These are phyloP conservation scores for Altica lythri DNA, from an alignment of 2,888 invertebrate genomes.

Conservation along the genomic window DNA sequence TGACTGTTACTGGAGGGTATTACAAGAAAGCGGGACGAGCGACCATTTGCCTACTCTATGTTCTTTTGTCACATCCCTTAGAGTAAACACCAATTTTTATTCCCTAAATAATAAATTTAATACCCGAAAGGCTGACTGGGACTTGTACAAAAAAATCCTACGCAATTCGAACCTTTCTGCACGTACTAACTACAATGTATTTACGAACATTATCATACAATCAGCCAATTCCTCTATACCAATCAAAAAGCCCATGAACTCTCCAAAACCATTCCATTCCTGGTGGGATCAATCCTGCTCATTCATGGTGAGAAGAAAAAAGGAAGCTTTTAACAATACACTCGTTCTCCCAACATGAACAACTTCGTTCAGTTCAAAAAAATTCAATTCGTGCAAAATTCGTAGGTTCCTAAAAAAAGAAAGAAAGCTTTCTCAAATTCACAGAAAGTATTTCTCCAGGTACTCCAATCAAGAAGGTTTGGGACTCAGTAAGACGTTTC, in stretches of 20 bases:
- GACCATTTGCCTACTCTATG: constrained; percentile 2
- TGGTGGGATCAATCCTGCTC: not conserved
- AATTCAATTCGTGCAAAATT: not conserved
- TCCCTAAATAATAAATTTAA: not conserved
- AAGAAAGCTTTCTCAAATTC: not conserved
- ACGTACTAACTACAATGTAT: too few species aligned
- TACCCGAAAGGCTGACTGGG: too few species aligned
- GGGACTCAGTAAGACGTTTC: too few species aligned
- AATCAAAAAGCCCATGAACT: too few species aligned
- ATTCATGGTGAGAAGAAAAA: not conserved
- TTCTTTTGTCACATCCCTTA: not conserved
- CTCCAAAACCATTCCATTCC: not conserved
- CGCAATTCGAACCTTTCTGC: too few species aligned
- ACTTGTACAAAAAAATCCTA: too few species aligned
- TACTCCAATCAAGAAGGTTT: too few species aligned
- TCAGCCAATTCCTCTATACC: too few species aligned
- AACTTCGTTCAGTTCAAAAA: not conserved
- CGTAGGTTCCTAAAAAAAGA: not conserved
- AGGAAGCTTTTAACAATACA: not conserved
- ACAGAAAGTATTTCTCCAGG: not conserved
- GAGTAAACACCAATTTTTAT: too few species aligned
- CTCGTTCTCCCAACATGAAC: not conserved
- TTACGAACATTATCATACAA: too few species aligned
- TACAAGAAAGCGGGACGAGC: not conserved
- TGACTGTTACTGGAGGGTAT: constrained; percentile 1